Evolutionary conservation across 2,113 vertebrate genomes (phyloP), one percentile per base, ranked within the genome.

Genomic region (Neogale vison): DNA sequence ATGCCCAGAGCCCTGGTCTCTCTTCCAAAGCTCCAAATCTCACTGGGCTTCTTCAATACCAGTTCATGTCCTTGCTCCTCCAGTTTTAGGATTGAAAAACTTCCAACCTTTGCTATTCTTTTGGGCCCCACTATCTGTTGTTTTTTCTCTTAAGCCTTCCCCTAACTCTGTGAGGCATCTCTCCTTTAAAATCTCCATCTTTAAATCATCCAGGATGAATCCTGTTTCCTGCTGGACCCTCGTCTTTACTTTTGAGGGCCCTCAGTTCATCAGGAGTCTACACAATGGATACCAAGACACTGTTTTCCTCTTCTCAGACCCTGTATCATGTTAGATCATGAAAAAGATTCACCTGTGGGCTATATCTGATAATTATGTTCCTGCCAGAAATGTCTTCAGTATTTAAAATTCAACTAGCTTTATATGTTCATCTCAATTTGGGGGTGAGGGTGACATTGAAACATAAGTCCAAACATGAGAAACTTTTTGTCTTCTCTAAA

Each of bases 261-360:
- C 29, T 88, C 18, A 34, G 17, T 39, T 91, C 39, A 8, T 29
- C 50, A 63, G 29, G 69, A 31, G 13, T 42, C 79, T 20, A 72
- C 6, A 42, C 0, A 61, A 1, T 7, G 4, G 13, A 20, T 24
- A 57, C 4, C 4, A 11, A 34, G 26, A 6, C 15, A 45, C 36
- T 4, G 0, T 6, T 23, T 81, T 45, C 23, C 34, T 82, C 14
- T 87, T 63, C 18, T 42, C 12, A 86, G 26, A 42, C 0, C 39
- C 24, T 8, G 17, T 26, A 34, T 18, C 77, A 50, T 14, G 18
- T 36, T 45, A 69, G 57, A 23, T 67, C 12, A 52, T 69, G 10
- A 50, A 29, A 59, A 90, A 87, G 3, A 12, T 34, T 29, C 45
- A 47, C 47, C 13, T 11, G 3, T 50, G 63, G 14, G 31, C 5